Base-by-base conservation (phyloP, 2,888 invertebrate genomes). In the Trachelus troglodyta region DNA sequence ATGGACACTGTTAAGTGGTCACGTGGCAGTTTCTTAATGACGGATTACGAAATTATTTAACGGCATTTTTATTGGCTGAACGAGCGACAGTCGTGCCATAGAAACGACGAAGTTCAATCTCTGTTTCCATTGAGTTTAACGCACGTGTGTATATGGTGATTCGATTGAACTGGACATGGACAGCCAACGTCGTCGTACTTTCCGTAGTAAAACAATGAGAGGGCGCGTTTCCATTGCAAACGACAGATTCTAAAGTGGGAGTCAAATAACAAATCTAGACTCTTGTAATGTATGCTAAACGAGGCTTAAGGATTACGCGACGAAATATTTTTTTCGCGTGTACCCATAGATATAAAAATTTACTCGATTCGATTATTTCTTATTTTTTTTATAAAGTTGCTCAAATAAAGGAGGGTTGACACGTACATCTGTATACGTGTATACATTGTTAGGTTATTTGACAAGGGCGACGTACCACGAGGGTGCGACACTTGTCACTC, bases 131-230 rank as follows among this genome's bases (percentile, higher is more conserved):
- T 56, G 56, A 23, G 56, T 9, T 0, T 23, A 2, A 23, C 23
- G 56, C 23, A 23, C 4, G 23, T 23, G 56, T 23, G 9, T 56
- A 56, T 23, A 56, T 56, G 56, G 9, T 56, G 23, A 23, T 56
- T 56, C 56, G 56, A 23, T 56, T 56, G 56, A 56, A 23, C 23
- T 56, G 56, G 56, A 56, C 56, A 23, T 56, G 23, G 56, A 56
- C 15, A 76, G 69, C 69, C 69, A 77, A 78, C 83, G 79, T 79
- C 79, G 78, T 81, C 79, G 74, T 40, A 30, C 68, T 73, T 77
- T 34, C 68, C 12, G 71, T 30, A 76, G 34, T 69, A 71, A 23
- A 34, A 23, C 31, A 23, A 75, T 81, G 78, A 75, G 75, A 79
- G 79, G 80, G 74, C 33, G 23, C 34, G 68, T 75, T 79, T 79